phyloP scores from a whole-genome alignment of 2,888 invertebrate genomes.

The Cryptocheilus praepositus region DNA sequence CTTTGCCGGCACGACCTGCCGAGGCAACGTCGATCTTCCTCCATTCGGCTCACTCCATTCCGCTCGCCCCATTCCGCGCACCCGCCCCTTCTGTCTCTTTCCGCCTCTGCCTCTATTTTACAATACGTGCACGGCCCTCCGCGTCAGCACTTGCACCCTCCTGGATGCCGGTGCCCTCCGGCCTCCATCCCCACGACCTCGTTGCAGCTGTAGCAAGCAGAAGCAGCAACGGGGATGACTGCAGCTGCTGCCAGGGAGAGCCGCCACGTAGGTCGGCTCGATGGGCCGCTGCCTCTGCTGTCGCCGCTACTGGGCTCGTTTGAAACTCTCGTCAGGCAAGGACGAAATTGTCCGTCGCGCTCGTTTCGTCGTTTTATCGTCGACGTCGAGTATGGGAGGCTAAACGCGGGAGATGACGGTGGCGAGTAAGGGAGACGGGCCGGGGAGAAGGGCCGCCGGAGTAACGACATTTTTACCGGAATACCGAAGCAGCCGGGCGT shows the following conservation, averaged over 20 bases:
- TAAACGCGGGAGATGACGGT: neutral
- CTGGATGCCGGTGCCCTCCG: slow-evolving; percentile 48
- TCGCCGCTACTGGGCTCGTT: slow-evolving; percentile 43
- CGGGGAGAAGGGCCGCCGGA: slow-evolving; percentile 3
- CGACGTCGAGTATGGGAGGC: slow-evolving; percentile 40
- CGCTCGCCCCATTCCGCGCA: neutral
- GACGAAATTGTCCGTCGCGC: slow-evolving; percentile 59
- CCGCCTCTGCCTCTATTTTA: slow-evolving; percentile 47
- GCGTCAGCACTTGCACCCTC: slow-evolving; percentile 51
- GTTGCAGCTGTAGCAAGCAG: slow-evolving; percentile 48
- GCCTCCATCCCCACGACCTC: slow-evolving; percentile 22
- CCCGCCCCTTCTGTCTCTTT: slow-evolving; percentile 22
- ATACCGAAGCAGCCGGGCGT: slow-evolving; percentile 2
- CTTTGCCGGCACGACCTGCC: no score
- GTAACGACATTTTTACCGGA: slow-evolving; percentile 24
- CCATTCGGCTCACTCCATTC: no score
- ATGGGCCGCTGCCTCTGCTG: slow-evolving; percentile 33
- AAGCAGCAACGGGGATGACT: slow-evolving; percentile 24
- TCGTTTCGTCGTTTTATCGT: slow-evolving; percentile 55
- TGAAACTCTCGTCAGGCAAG: slow-evolving; percentile 60
- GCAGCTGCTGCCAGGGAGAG: slow-evolving; percentile 52
- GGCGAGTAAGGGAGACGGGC: slow-evolving; percentile 4
- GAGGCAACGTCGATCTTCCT: neutral
- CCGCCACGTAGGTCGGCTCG: slow-evolving; percentile 39
- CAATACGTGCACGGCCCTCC: slow-evolving; percentile 49